Conservation (phyloP, 2,113 vertebrate genomes). For the Vulpes lagopus region DNA sequence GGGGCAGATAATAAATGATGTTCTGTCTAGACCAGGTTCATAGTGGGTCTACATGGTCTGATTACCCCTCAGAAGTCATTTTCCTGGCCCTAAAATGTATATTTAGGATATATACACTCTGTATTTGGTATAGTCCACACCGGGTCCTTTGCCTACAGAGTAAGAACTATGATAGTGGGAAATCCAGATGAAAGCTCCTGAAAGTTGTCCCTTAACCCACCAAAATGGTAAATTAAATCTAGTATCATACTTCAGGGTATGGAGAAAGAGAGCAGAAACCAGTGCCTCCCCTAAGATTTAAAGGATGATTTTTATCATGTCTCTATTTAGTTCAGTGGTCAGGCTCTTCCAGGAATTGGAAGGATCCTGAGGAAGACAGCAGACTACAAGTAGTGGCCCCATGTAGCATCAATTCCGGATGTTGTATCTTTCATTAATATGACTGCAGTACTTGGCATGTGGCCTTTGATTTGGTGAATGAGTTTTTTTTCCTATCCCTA, state of each 20-base stretch:
- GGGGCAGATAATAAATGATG: accelerated
- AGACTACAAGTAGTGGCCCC: not conserved
- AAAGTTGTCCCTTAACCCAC: not conserved
- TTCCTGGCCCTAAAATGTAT: not conserved
- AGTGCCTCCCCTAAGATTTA: not conserved
- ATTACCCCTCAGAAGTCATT: not conserved
- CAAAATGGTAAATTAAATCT: not conserved
- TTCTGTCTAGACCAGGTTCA: not conserved
- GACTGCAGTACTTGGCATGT: not conserved
- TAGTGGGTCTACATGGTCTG: accelerated
- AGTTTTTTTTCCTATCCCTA: not conserved
- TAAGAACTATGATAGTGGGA: not conserved
- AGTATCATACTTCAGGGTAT: not conserved
- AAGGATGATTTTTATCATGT: not conserved
- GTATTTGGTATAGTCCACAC: not conserved
- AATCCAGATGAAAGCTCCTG: not conserved
- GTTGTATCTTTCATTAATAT: not conserved
- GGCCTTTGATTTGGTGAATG: not conserved
- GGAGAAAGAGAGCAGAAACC: not conserved
- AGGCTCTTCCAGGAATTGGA: not conserved
- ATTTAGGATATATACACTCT: not conserved
- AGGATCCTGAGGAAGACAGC: not conserved
- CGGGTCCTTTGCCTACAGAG: not conserved
- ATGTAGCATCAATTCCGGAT: not conserved
- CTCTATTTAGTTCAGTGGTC: not conserved